Percentiles rank a stretch among this genome's conserved stretches.
Conservation (phyloP, 2,888 invertebrate genomes). For the Agrotis exclamationis region DNA sequence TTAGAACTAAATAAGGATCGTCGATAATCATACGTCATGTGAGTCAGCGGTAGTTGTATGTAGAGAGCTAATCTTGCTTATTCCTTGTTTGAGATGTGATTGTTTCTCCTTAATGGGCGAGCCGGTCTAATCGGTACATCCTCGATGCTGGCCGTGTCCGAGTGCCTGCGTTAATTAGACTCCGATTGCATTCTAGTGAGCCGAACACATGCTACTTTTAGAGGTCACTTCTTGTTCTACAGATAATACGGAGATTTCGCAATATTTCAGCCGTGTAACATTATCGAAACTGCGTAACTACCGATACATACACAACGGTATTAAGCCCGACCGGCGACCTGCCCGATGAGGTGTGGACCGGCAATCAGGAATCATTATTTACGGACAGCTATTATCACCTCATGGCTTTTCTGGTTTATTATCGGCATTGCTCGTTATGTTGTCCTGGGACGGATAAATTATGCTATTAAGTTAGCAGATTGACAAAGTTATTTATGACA, state of each 20-base stretch:
- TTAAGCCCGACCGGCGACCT: constrained; percentile 74
- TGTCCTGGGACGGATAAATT: constrained; percentile 90
- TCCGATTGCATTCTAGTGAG: constrained; percentile 82
- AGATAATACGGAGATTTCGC: constrained; percentile 60
- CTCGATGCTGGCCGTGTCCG: constrained; percentile 80
- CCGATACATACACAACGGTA: constrained; percentile 60
- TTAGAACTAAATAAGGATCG: constrained; percentile 48
- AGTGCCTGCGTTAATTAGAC: constrained; percentile 86
- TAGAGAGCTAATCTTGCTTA: constrained; percentile 81
- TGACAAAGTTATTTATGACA: constrained; percentile 91
- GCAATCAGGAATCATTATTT: constrained; percentile 91
- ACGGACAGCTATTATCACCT: constrained; percentile 91
- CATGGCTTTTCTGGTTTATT: constrained; percentile 91
- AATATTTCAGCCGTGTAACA: constrained; percentile 58
- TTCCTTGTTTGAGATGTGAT: constrained; percentile 87
- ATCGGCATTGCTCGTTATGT: constrained; percentile 90
- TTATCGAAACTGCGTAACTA: constrained; percentile 53
- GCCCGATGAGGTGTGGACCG: constrained; percentile 84
- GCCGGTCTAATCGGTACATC: constrained; percentile 87
- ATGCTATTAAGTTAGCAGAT: constrained; percentile 91
- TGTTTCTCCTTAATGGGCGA: constrained; percentile 89
- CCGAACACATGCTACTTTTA: constrained; percentile 75
- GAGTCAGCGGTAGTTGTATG: constrained; percentile 61
- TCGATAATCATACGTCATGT: constrained; percentile 45
- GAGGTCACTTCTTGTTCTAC: constrained; percentile 77